Evolutionary conservation across 2,113 vertebrate species (phyloP).

Genomic region (Pyrgilauda ruficollis): DNA sequence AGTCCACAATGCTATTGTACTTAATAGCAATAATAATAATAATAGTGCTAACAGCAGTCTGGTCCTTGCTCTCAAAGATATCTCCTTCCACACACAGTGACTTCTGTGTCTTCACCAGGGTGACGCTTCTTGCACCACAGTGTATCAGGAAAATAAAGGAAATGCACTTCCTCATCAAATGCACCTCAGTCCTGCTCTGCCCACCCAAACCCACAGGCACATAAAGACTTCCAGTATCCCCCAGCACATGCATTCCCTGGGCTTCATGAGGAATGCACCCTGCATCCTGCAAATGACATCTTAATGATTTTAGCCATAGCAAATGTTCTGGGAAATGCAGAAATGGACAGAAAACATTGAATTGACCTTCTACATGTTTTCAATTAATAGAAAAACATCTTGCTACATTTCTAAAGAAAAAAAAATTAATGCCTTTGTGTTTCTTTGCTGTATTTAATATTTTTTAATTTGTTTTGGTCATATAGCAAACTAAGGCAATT

Average conservation of each 20-base stretch:
- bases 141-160: not conserved
- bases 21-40: not conserved
- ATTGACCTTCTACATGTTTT: not conserved
- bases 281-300: accelerated
- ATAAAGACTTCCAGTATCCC: not conserved
- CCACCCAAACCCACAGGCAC: not conserved
- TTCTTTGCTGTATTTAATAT: not conserved
- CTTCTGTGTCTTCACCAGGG: not conserved
- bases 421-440: not conserved
- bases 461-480: not conserved
- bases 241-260: not conserved
- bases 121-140: not conserved
- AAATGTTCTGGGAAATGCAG: not conserved
- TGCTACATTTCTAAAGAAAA: not conserved
- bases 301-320: not conserved
- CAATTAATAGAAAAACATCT: not conserved
- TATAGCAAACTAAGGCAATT: not conserved
- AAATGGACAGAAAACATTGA: not conserved
- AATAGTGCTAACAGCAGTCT: not conserved
- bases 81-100: not conserved
- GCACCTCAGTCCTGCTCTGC: not conserved
- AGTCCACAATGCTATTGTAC: not conserved
- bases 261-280: accelerated
- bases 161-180: not conserved
- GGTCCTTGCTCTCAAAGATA: not conserved